Evolutionary conservation across 1,140 invertebrate species (phyloP), one percentile per base, ranked within the genome.

Genomic region (Cepaea nemoralis): DNA sequence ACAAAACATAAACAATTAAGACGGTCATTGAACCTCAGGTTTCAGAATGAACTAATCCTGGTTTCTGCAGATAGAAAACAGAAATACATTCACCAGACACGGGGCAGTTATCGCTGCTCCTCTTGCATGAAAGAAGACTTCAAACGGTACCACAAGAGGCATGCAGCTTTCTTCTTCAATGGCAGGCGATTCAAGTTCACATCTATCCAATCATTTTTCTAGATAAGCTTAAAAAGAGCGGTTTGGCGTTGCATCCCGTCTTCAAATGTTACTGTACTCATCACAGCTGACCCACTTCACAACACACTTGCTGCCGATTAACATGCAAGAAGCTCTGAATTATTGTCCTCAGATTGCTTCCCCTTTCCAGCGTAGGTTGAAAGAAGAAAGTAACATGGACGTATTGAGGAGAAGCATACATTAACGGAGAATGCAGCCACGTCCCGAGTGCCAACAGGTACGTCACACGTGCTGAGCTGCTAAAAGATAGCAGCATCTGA

Each of bases 201-300:
- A 63, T 63, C 59, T 63, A 31, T 10, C 59, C n/a, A 63, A 63
- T 63, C 59, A 27, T 63, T 31, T 63, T 10, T 31, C 5, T n/a
- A 31, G 59, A 63, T 63, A 63, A 2, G 59, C 27, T 6, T 31
- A 27, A 31, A 27, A 63, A 10, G 33, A 1, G 16, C 5, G 59
- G n/a, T 19, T 5, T 1, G 10, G 59, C n/a, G 10, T 27, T 31
- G 59, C 16, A 63, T 2, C n/a, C 59, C 2, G 27, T 63, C 59
- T 31, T 63, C 59, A 63, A 27, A 63, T 63, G 59, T 63, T 63
- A 6, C 59, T 63, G 27, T 31, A 63, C 59, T 63, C 27, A 63
- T 2, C 59, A 16, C n/a, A 63, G 59, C n/a, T 63, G 59, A 31
- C 33, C n/a, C n/a, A 63, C 59, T 63, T 63, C 5, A 63, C n/a